These are phyloP conservation scores for Drosophila leonis DNA, from an alignment of 2,888 invertebrate genomes.

Conservation along the genomic window DNA sequence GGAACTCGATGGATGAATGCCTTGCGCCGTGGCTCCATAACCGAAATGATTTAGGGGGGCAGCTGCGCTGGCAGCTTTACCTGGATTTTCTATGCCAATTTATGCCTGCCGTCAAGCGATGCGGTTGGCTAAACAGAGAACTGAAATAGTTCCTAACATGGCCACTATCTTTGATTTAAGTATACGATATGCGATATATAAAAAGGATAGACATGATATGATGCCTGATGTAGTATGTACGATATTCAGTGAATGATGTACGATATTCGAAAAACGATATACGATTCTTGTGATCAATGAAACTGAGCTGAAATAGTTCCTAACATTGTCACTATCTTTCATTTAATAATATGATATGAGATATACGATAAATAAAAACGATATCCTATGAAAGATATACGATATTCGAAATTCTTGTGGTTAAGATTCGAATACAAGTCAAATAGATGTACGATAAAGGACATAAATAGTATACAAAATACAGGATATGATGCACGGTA, in stretches of 20 bases:
- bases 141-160: background rate
- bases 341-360: background rate
- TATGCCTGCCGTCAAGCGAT: slow-evolving; percentile 12
- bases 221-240: background rate
- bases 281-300: background rate
- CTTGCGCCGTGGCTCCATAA: slow-evolving; percentile 38
- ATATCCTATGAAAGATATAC: too few relatives aligned
- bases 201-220: too few relatives aligned
- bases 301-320: too few relatives aligned
- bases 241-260: background rate
- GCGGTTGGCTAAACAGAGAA: slow-evolving; percentile 11
- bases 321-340: too few relatives aligned
- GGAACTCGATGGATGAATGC: slow-evolving; percentile 18
- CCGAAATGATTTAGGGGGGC: slow-evolving; percentile 80
- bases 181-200: background rate
- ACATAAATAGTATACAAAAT: too few relatives aligned
- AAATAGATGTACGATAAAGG: too few relatives aligned
- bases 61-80: slow-evolving; percentile 60
- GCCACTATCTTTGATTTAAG: too few relatives aligned
- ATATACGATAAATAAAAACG: too few relatives aligned
- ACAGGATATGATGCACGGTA: too few relatives aligned
- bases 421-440: too few relatives aligned
- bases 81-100: slow-evolving; percentile 52
- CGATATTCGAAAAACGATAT: background rate
- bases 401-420: too few relatives aligned